phyloP scores from a whole-genome alignment of 1,140 invertebrate species.

The Palaemon carinicauda region DNA sequence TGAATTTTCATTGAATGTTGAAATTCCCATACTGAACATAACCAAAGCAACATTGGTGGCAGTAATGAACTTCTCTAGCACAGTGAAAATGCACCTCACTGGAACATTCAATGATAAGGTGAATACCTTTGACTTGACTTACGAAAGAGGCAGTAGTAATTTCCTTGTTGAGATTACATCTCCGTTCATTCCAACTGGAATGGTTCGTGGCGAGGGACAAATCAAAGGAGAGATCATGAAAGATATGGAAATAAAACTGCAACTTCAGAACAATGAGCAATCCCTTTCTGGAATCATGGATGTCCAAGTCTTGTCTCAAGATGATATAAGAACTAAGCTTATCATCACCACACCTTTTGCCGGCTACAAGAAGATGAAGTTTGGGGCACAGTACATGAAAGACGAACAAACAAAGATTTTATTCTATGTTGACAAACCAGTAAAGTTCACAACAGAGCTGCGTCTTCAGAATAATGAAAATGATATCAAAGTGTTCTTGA shows the following conservation, averaged over 20 bases:
- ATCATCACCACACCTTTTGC: neutral
- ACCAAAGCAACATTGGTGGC: neutral
- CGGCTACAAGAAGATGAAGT: neutral
- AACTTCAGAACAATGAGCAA: neutral
- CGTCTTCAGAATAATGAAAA: neutral
- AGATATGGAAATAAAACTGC: neutral
- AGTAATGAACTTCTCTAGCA: neutral
- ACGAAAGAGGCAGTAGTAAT: neutral
- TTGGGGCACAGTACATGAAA: neutral
- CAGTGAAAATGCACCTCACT: neutral
- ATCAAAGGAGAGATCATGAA: neutral
- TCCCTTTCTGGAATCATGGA: neutral
- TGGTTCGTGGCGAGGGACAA: neutral
- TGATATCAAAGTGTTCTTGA: neutral
- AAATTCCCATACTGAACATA: neutral
- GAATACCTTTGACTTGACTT: neutral
- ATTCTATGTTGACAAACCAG: neutral
- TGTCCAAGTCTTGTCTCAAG: neutral
- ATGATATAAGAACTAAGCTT: neutral
- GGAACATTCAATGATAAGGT: neutral
- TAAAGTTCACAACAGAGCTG: neutral
- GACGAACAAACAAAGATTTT: neutral
- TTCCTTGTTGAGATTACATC: neutral
- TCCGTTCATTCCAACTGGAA: neutral
- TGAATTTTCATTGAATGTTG: neutral